phyloP scores from a whole-genome alignment of 2,797 vertebrate species.

The Sardinella longiceps region DNA sequence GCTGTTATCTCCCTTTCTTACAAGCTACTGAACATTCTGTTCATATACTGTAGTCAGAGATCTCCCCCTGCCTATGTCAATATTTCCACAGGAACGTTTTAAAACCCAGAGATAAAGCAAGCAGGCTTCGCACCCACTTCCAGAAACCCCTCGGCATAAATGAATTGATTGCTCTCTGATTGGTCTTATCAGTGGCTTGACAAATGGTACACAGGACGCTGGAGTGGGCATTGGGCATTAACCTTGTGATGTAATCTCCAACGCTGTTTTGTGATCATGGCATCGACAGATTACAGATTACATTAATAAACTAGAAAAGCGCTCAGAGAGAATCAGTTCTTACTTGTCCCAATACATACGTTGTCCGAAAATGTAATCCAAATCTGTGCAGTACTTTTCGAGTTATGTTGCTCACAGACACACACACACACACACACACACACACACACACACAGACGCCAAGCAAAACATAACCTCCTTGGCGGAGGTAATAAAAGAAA shows the following conservation, averaged over 20 bases:
- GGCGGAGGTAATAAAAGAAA: no score
- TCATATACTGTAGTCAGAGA: not conserved
- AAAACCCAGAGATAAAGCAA: not conserved
- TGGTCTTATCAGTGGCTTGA: not conserved
- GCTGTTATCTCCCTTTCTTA: not conserved
- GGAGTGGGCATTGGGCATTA: not conserved
- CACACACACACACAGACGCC: no score
- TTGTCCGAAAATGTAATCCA: no score
- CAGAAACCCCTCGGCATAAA: not conserved
- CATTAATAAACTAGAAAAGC: not conserved
- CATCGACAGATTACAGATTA: not conserved
- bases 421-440: no score
- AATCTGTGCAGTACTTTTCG: no score
- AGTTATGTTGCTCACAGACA: no score
- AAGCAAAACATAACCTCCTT: no score
- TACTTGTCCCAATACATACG: no score
- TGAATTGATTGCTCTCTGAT: not conserved
- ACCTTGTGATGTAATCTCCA: not conserved
- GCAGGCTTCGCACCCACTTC: not conserved
- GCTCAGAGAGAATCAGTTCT: no score
- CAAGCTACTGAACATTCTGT: not conserved
- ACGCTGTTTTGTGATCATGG: not conserved
- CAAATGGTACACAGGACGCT: not conserved
- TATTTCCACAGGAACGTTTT: not conserved
- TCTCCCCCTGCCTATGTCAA: not conserved